Percentiles rank a stretch among this genome's conserved stretches.
phyloP scores from a whole-genome alignment of 2,797 vertebrate genomes.

The Ptychadena robeensis region DNA sequence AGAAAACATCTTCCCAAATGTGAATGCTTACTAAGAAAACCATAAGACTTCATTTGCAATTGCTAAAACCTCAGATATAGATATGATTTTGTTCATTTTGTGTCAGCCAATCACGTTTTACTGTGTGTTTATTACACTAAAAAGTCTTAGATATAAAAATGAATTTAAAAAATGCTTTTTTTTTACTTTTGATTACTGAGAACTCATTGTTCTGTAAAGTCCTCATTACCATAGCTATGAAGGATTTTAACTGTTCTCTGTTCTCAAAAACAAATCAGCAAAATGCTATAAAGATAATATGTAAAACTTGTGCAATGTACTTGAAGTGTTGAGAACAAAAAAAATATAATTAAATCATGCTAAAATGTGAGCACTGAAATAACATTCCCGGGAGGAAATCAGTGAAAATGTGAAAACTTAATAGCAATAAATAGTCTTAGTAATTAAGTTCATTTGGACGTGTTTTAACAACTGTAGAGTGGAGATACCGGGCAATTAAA shows the following conservation, averaged over 20 bases:
- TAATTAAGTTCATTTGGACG: neutral
- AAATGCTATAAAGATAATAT: conserved; percentile 13
- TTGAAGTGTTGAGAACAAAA: conserved; percentile 12
- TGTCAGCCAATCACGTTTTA: too few relatives aligned
- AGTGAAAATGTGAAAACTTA: neutral
- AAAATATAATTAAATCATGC: conserved; percentile 25
- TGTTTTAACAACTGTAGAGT: neutral
- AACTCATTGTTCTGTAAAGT: too few relatives aligned
- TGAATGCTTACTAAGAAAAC: too few relatives aligned
- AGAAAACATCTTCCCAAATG: too few relatives aligned
- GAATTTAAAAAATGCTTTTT: too few relatives aligned
- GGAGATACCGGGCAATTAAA: neutral
- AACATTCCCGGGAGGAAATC: neutral
- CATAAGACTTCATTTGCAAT: too few relatives aligned
- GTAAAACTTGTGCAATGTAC: neutral
- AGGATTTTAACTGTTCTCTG: conserved; percentile 4
- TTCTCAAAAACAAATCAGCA: conserved; percentile 16
- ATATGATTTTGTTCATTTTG: too few relatives aligned
- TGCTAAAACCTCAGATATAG: too few relatives aligned
- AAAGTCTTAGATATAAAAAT: too few relatives aligned
- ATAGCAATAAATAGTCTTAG: neutral
- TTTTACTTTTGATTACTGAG: too few relatives aligned
- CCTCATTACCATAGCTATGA: neutral
- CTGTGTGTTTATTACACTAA: too few relatives aligned
- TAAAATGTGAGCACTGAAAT: neutral